phyloP scores from a whole-genome alignment of 2,797 vertebrate species.

The Denticeps clupeoides region DNA sequence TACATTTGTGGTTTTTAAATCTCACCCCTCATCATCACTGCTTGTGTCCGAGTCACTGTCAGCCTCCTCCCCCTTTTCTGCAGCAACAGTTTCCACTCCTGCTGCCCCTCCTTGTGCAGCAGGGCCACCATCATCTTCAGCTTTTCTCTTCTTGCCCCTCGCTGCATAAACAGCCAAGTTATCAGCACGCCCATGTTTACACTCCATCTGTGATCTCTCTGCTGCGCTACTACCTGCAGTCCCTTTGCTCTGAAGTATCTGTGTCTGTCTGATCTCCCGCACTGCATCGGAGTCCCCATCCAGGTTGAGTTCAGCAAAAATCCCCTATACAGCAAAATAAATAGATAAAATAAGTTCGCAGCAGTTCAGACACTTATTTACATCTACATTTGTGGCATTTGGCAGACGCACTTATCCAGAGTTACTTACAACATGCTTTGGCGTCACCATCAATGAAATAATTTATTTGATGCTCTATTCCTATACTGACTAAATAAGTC shows the following conservation, averaged over 20 bases:
- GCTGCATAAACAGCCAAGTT: conserved; percentile 8
- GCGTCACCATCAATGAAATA: too few relatives aligned
- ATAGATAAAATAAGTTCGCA: background rate
- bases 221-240: too few relatives aligned
- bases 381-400: too few relatives aligned
- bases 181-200: background rate
- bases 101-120: conserved; percentile 16
- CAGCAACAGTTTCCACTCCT: conserved; percentile 36
- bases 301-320: conserved; percentile 76
- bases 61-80: conserved; percentile 36
- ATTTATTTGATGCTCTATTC: too few relatives aligned
- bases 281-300: conserved; percentile 73
- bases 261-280: conserved; percentile 70
- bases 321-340: conserved; percentile 49
- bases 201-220: too few relatives aligned
- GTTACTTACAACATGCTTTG: too few relatives aligned
- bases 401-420: too few relatives aligned
- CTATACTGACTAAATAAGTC: too few relatives aligned
- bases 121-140: conserved; percentile 18
- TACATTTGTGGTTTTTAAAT: background rate
- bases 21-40: conserved; percentile 72
- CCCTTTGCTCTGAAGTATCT: conserved; percentile 50
- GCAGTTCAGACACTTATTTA: background rate
- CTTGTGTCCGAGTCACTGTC: conserved; percentile 50
- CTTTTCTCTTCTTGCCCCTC: conserved; percentile 57